These are phyloP conservation scores for Intellagama lesueurii DNA, from an alignment of 2,797 vertebrate genomes.

Conservation along the genomic window DNA sequence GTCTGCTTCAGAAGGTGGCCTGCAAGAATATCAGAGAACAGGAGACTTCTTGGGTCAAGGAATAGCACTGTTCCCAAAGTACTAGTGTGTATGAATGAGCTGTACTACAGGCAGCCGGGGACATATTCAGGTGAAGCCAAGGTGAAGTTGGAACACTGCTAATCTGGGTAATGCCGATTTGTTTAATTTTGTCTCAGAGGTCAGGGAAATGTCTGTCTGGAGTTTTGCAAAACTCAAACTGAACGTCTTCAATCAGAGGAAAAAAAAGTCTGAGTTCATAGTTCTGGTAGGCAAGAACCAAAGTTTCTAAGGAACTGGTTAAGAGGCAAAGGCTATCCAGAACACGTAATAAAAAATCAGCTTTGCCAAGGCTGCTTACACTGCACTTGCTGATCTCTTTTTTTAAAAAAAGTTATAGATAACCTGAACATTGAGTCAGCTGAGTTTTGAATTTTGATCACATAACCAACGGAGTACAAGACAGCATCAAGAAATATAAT, in stretches of 20 bases:
- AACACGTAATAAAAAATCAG: too few relatives aligned
- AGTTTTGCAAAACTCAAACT: slow-evolving; percentile 12
- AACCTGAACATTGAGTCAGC: too few relatives aligned
- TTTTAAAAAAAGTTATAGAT: too few relatives aligned
- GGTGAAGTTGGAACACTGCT: slow-evolving; percentile 40
- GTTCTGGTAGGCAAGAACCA: background rate
- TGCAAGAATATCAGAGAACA: background rate
- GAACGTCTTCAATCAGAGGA: slow-evolving; percentile 32
- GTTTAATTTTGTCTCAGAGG: slow-evolving; percentile 31
- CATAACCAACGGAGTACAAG: too few relatives aligned
- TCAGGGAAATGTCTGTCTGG: slow-evolving; percentile 20
- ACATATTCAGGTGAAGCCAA: slow-evolving; percentile 41
- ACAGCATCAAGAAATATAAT: too few relatives aligned
- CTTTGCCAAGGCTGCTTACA: too few relatives aligned
- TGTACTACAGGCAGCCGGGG: background rate
- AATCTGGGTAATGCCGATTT: slow-evolving; percentile 20
- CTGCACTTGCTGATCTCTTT: too few relatives aligned
- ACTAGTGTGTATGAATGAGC: slow-evolving; percentile 1
- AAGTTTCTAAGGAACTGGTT: too few relatives aligned
- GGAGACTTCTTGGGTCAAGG: slow-evolving; percentile 19
- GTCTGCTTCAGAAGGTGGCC: rapidly evolving
- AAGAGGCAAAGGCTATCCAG: too few relatives aligned
- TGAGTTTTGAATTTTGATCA: too few relatives aligned
- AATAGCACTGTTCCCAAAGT: background rate
- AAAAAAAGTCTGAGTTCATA: background rate